Percentiles rank a stretch among this genome's conserved stretches.
These are phyloP conservation scores for Pseudorectes ferrugineus DNA, from an alignment of 2,113 vertebrate genomes.

Conservation along the genomic window DNA sequence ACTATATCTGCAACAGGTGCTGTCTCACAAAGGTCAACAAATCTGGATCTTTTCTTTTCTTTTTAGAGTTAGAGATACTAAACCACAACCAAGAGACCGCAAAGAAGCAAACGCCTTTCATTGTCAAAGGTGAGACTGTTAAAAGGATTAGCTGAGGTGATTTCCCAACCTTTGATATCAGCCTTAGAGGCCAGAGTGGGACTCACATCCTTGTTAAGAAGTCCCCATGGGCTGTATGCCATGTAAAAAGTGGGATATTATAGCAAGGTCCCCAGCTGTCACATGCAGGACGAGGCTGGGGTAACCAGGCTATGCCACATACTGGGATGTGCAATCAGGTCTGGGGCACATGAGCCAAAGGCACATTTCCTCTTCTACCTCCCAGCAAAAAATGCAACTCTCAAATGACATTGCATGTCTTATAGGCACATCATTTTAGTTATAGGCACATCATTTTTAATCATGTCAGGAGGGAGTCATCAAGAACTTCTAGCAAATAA, in stretches of 20 bases:
- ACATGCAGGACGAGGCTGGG: neutral
- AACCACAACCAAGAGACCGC: neutral
- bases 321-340: neutral
- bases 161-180: neutral
- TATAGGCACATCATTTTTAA: neutral
- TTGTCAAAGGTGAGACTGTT: neutral
- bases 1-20: neutral
- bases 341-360: neutral
- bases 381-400: neutral
- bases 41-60: neutral
- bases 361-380: neutral
- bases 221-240: fast-evolving
- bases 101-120: neutral
- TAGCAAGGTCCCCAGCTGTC: neutral
- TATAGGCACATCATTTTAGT: neutral
- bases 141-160: neutral
- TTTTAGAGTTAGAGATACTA: neutral
- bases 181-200: neutral
- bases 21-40: neutral
- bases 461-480: neutral
- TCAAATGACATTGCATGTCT: neutral
- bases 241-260: neutral
- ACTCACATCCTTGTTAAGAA: neutral
- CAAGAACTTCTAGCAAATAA: neutral
- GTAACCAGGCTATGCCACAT: neutral